Percentiles rank a stretch among this genome's conserved stretches.
Evolutionary conservation across 2,888 invertebrate genomes (phyloP).

Genomic region (Neoitamus cyanurus): DNA sequence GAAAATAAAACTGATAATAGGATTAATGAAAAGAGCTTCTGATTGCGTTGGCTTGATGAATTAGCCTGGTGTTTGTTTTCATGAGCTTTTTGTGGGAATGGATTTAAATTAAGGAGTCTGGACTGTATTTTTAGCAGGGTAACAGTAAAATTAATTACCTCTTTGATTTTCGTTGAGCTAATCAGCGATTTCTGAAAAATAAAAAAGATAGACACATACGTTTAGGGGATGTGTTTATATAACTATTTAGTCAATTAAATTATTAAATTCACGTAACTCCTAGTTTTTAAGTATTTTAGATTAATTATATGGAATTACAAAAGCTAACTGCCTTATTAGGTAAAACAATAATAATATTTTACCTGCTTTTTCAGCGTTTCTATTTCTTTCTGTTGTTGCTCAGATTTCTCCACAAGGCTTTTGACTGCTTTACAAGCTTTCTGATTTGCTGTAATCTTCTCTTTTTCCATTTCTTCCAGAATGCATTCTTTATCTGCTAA

Average conservation of each 20-base stretch:
- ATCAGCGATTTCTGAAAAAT: constrained; percentile 32
- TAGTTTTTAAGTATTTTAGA: no score
- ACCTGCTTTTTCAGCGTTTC: constrained; percentile 54
- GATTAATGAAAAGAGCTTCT: not conserved
- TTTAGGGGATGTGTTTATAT: no score
- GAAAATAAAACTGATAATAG: not conserved
- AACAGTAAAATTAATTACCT: constrained; percentile 46
- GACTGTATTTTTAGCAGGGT: not conserved
- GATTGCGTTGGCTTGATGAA: constrained; percentile 25
- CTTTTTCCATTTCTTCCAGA: constrained; percentile 61
- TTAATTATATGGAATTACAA: no score
- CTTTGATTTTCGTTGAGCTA: constrained; percentile 41
- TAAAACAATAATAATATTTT: not conserved
- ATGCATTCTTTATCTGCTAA: constrained; percentile 62
- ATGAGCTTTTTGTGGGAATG: constrained; percentile 30
- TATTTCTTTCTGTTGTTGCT: constrained; percentile 60
- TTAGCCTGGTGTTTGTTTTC: constrained; percentile 39
- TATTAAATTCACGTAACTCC: no score
- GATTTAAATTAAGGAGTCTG: constrained; percentile 5
- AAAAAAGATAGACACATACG: not conserved
- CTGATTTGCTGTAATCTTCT: constrained; percentile 60
- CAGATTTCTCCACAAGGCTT: constrained; percentile 60
- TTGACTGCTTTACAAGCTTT: constrained; percentile 62
- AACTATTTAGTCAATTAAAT: no score
- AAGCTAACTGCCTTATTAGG: not conserved